phyloP scores from a whole-genome alignment of 1,140 invertebrate genomes.

The Dreissena rostriformis region DNA sequence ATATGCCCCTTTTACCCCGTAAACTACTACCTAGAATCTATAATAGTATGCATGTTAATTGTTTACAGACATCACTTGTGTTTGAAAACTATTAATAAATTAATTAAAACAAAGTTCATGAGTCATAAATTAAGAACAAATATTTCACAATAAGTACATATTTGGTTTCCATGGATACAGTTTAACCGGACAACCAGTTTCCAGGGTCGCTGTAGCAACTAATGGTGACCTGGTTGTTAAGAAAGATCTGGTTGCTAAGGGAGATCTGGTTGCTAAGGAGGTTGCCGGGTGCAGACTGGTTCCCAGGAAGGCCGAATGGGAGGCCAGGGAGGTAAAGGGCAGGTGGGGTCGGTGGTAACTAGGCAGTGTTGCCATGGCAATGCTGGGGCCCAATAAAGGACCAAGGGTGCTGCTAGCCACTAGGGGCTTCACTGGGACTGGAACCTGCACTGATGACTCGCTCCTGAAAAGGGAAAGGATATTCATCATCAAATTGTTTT shows the following conservation, averaged over 20 bases:
- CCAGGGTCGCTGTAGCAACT: conserved; percentile 11
- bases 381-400: conserved; percentile 4
- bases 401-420: conserved; percentile 31
- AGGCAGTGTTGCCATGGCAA: conserved; percentile 19
- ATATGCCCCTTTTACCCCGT: too few relatives aligned
- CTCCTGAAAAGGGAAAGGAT: conserved; percentile 26
- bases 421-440: conserved; percentile 46
- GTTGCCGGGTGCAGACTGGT: conserved; percentile 13
- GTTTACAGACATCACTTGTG: too few relatives aligned
- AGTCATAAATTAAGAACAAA: neutral
- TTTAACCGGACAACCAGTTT: conserved; percentile 43
- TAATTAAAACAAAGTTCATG: too few relatives aligned
- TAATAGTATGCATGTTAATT: too few relatives aligned
- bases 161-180: conserved; percentile 58
- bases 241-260: conserved; percentile 37
- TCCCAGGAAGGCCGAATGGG: conserved; percentile 30
- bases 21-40: too few relatives aligned
- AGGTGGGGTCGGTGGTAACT: conserved; percentile 18
- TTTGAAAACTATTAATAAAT: too few relatives aligned
- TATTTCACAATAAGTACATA: conserved; percentile 49
- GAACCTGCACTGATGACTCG: conserved; percentile 43
- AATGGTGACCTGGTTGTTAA: conserved; percentile 31
- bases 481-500: too few relatives aligned
- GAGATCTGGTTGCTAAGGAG: conserved; percentile 34
- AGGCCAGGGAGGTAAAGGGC: conserved; percentile 26